These are phyloP conservation scores for Chromobotia macracanthus DNA, from an alignment of 2,797 vertebrate species.

Conservation along the genomic window DNA sequence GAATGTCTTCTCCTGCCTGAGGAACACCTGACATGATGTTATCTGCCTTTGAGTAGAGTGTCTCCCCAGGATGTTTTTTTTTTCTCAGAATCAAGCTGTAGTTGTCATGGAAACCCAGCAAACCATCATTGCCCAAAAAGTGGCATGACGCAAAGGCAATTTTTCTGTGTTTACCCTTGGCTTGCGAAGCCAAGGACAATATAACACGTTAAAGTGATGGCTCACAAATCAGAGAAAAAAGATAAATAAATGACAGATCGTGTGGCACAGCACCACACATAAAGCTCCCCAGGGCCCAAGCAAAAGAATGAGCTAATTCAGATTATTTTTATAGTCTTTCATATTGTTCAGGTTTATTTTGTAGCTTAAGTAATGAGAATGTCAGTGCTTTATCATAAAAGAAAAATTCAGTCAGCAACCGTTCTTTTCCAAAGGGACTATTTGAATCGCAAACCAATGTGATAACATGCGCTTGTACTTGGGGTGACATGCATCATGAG, in stretches of 20 bases:
- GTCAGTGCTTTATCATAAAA: background rate
- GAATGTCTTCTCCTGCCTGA: slow-evolving; percentile 34
- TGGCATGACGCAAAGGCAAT: slow-evolving; percentile 53
- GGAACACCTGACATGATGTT: slow-evolving; percentile 47
- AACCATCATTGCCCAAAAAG: slow-evolving; percentile 49
- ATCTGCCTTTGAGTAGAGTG: slow-evolving; percentile 41
- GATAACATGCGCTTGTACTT: background rate
- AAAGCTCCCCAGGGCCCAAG: background rate
- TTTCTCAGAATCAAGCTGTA: slow-evolving; percentile 37
- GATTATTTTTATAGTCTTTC: background rate
- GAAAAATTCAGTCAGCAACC: background rate
- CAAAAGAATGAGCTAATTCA: background rate
- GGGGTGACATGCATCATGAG: background rate
- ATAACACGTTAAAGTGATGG: slow-evolving; percentile 49
- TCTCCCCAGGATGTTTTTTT: slow-evolving; percentile 21
- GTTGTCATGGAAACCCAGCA: slow-evolving; percentile 58
- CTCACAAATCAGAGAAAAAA: slow-evolving; percentile 33
- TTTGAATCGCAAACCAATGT: background rate
- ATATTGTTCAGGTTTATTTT: background rate
- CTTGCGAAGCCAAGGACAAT: slow-evolving; percentile 36
- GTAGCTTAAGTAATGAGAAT: background rate
- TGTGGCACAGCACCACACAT: background rate
- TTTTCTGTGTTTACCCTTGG: slow-evolving; percentile 38
- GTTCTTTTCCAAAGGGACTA: background rate
- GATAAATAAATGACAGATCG: slow-evolving; percentile 28